A percentile compares a stretch with the other conserved stretches of the same genome.
phyloP scores from a whole-genome alignment of 2,888 invertebrate species.

The Aleiodes testaceus region DNA sequence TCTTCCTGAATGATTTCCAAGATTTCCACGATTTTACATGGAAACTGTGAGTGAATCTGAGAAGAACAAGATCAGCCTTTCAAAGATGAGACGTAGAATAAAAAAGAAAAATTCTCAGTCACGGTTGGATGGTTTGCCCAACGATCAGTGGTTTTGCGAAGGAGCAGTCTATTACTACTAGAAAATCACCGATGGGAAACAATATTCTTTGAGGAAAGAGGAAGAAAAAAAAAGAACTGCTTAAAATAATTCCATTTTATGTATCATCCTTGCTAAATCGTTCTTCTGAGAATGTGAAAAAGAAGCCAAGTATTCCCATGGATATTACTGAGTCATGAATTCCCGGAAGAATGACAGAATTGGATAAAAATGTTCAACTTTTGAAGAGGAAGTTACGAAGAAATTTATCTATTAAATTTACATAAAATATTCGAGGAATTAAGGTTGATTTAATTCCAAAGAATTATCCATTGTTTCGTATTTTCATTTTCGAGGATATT shows the following conservation, averaged over 20 bases:
- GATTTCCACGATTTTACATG: slow-evolving; percentile 18
- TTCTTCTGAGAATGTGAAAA: too few relatives aligned
- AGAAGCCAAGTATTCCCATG: background rate
- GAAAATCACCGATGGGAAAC: slow-evolving; percentile 12
- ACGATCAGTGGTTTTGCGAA: slow-evolving; percentile 1
- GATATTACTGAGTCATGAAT: slow-evolving; percentile 6
- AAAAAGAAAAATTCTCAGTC: slow-evolving; percentile 13
- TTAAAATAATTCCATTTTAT: slow-evolving; percentile 9
- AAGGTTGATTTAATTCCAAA: too few relatives aligned
- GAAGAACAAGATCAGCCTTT: slow-evolving; percentile 18
- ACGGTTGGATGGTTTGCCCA: slow-evolving; percentile 13
- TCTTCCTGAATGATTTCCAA: slow-evolving; percentile 18
- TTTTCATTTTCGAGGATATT: background rate
- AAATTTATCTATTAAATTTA: background rate
- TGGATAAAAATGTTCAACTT: background rate
- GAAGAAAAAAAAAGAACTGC: background rate
- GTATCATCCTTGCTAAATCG: background rate
- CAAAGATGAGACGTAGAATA: background rate
- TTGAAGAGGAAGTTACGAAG: background rate
- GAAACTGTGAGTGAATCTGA: slow-evolving; percentile 6
- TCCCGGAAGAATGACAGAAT: background rate
- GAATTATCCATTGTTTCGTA: background rate
- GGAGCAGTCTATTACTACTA: too few relatives aligned
- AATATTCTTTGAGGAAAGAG: background rate
- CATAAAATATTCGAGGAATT: too few relatives aligned